Base-by-base conservation (phyloP, 2,797 vertebrate genomes). In the Atherinosoma microstoma region DNA sequence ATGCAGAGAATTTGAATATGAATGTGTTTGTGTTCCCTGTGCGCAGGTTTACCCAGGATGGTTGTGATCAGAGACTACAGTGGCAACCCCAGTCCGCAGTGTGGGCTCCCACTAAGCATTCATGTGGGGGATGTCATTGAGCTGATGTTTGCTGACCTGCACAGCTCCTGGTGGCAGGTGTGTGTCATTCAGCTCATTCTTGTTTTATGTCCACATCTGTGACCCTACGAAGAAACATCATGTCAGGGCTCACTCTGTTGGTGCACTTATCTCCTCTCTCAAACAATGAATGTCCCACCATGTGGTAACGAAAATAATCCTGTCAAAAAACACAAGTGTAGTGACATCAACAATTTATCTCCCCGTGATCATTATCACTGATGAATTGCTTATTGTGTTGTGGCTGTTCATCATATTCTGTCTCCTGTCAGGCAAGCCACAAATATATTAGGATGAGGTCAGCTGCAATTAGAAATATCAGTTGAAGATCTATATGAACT, bases 151-250 rank as follows among this genome's bases (percentile, higher is more conserved):
- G 97, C 96, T 61, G 96, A 98, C 81, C 94, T 96, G 56, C 95
- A 96, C 82, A 96, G 95, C 89, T 92, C 95, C 59, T 98, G 97
- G 94, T 98, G 97, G 97, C 96, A 98, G 97, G 97, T 98, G 90
- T 42, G 91, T 92, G 84, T 88, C 79, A 68, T 71, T 86, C 64
- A 10, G 51, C 82, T 77, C 77, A 29, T 38, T 65, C 58, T 76
- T 54, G 38, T 81, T 84, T 81, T 60, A 79, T 77, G 86, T 78
- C 74, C 35, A 75, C 85, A 84, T 87, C 84, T 86, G 84, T 73
- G 82, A 78, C 73, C 73, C 73, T 62, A 51, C 75, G 66, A 76
- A 84, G 83, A 80, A 75, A 70, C 49, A 79, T 72, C 84, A 85
- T 40, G 79, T 57, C 27, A 47, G 20, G 57, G 76, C 75, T 82